Evolutionary conservation across 64 coral and sea anemone species (phyloP), one percentile per base, ranked within the genome.

Genomic region (Montipora efflorescens): DNA sequence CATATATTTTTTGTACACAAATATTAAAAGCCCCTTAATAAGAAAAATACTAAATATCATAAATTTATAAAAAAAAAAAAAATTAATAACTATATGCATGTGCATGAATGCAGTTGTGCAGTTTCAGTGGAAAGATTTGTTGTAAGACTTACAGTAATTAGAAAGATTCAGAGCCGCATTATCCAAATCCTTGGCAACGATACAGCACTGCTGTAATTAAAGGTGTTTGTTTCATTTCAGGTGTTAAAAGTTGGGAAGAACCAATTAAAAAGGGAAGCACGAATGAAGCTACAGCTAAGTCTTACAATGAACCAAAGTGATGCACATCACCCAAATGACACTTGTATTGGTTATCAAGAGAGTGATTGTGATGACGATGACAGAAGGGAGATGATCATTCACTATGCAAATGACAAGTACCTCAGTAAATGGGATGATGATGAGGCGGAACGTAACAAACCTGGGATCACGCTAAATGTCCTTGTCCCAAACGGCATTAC

Each of bases 341-440:
- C 13, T 7, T 67, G 36, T 21, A 8, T 86, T 72, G 66, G 82
- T 0, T 62, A 86, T 22, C 82, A 51, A 19, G 82, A 86, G 18
- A 86, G 91, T 85, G 93, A 90, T 21, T 75, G 36, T 75, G 78
- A 67, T 92, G 89, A 96, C 75, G 80, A 68, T 7, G 96, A 98
- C 20, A 91, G 96, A 59, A 93, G 88, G 48, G 93, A 98, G 11
- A 61, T 98, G 83, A 67, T 98, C 16, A 77, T 52, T 84, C 94
- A 98, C 46, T 98, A 98, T 89, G 96, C 92, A 43, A 98, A 75
- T 86, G 96, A 98, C 10, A 95, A 80, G 2, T 98, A 98, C 59
- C 96, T 98, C 59, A 94, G 92, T 53, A 91, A 87, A 77, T 98
- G 96, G 96, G 81, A 74, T 12, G 89, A 91, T 5, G 64, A 49